A percentile compares a stretch with the other conserved stretches of the same genome.
phyloP scores from a whole-genome alignment of 2,797 vertebrate genomes.

The Microctenopoma lineatum region DNA sequence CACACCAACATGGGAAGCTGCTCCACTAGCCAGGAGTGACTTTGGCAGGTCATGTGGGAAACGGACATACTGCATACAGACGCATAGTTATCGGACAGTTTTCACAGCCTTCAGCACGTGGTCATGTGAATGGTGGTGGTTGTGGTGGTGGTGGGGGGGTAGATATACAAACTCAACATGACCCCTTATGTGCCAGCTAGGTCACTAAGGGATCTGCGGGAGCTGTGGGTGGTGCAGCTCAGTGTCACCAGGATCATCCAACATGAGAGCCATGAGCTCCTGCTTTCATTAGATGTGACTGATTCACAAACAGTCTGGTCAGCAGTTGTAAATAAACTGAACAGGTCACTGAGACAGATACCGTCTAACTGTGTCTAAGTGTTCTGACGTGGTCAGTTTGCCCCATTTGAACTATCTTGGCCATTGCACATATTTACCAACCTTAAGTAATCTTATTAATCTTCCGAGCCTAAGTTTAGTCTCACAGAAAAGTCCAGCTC shows the following conservation, averaged over 20 bases:
- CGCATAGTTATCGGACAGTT: constrained; percentile 3
- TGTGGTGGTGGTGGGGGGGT: constrained; percentile 19
- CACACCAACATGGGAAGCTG: constrained; percentile 44
- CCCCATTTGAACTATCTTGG: no score
- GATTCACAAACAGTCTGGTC: background rate
- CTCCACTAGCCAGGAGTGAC: constrained; percentile 44
- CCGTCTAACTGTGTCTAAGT: background rate
- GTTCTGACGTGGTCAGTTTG: background rate
- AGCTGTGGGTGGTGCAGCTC: constrained; percentile 47
- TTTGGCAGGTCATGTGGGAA: constrained; percentile 33
- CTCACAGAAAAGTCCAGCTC: constrained; percentile 1
- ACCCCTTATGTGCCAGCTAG: constrained; percentile 33
- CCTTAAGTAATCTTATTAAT: background rate
- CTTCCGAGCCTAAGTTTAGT: background rate
- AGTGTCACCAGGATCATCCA: constrained; percentile 28
- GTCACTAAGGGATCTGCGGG: constrained; percentile 49
- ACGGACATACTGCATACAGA: constrained; percentile 4
- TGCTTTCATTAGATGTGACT: background rate
- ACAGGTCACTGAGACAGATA: background rate
- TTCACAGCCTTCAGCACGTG: constrained; percentile 32
- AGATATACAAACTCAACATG: constrained; percentile 51
- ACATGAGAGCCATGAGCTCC: background rate
- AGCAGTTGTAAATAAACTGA: background rate
- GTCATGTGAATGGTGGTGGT: background rate
- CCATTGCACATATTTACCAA: background rate